Percentiles rank a stretch among this genome's conserved stretches.
phyloP scores from a whole-genome alignment of 2,797 vertebrate species.

The Limosa lapponica region DNA sequence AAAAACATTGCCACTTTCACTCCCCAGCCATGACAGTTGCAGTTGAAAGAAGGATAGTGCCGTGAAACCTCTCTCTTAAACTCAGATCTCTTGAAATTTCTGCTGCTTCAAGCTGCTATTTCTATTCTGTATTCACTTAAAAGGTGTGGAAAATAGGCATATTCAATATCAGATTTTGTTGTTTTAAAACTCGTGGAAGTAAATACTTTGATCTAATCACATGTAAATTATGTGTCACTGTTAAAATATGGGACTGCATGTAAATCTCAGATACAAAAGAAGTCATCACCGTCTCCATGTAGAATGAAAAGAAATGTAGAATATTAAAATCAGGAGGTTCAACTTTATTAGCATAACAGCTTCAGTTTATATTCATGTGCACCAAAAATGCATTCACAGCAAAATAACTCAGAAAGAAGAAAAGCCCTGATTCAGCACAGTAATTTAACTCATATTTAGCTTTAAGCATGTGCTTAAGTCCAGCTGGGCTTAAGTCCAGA shows the following conservation, averaged over 20 bases:
- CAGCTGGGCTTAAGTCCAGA: conserved; percentile 34
- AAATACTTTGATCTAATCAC: conserved; percentile 75
- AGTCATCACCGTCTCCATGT: conserved; percentile 57
- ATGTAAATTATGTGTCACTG: conserved; percentile 75
- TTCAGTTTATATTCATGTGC: conserved; percentile 64
- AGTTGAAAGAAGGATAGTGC: conserved; percentile 25
- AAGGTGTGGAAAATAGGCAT: conserved; percentile 63
- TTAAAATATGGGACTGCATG: conserved; percentile 72
- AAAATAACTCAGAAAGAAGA: conserved; percentile 65
- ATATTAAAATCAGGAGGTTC: conserved; percentile 67
- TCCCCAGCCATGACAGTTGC: conserved; percentile 48
- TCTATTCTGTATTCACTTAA: conserved; percentile 61
- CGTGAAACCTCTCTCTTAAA: conserved; percentile 31
- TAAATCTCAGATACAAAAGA: conserved; percentile 73
- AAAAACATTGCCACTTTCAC: conserved; percentile 49
- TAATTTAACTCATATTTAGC: conserved; percentile 41
- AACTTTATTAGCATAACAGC: conserved; percentile 68
- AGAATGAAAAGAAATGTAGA: conserved; percentile 71
- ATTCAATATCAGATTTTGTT: conserved; percentile 64
- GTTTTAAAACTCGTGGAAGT: conserved; percentile 70
- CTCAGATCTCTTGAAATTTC: conserved; percentile 63
- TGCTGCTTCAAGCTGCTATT: conserved; percentile 67
- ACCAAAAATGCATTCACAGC: conserved; percentile 66
- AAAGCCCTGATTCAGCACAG: conserved; percentile 70
- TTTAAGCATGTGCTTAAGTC: conserved; percentile 40